Conservation (phyloP, 2,797 vertebrate genomes). For the Vireo griseus region DNA sequence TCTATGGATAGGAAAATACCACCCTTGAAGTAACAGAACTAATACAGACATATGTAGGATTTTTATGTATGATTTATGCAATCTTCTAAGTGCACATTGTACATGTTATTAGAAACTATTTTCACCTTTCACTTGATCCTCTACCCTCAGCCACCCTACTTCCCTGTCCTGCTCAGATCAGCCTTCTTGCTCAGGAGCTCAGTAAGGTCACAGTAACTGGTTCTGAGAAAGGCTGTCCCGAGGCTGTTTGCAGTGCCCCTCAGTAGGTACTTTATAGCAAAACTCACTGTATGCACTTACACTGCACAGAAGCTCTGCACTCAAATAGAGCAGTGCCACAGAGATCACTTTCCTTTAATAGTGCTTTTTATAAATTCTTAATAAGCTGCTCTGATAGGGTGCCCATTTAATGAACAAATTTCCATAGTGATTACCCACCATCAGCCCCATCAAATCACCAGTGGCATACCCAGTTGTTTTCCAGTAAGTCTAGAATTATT, state of each 20-base stretch:
- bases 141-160: neutral
- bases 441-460: neutral
- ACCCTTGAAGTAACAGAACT: neutral
- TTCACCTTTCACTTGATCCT: neutral
- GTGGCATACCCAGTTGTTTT: neutral
- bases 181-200: neutral
- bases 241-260: neutral
- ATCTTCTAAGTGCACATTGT: neutral
- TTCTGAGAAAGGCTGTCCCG: neutral
- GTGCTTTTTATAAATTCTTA: neutral
- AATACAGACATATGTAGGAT: rapidly evolving
- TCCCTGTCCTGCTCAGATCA: neutral
- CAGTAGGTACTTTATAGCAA: neutral
- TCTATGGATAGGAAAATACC: neutral
- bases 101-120: rapidly evolving
- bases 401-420: neutral
- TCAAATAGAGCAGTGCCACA: rapidly evolving
- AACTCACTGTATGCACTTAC: neutral
- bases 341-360: rapidly evolving
- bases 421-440: neutral
- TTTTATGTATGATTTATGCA: neutral
- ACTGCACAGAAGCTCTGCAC: neutral
- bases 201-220: rapidly evolving
- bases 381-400: neutral
- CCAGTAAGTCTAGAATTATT: neutral